Evolutionary conservation across 2,113 vertebrate species (phyloP), one percentile per base, ranked within the genome.

Genomic region (Gavia stellata): DNA sequence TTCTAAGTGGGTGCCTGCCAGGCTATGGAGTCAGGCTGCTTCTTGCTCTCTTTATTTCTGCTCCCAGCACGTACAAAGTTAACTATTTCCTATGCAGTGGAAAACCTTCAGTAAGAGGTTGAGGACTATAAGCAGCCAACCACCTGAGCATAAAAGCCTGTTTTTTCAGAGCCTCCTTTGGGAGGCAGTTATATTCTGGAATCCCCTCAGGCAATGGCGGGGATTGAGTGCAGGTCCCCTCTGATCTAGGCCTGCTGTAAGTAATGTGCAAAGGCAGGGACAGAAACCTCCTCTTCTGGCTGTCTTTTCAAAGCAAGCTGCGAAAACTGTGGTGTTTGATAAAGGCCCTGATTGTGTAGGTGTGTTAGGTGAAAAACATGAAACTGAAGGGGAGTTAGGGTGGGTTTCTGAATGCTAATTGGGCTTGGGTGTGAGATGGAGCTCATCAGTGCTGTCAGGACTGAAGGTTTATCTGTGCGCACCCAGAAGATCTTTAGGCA

Each of bases 371-470:
- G 90, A 93, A 93, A 95, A 89, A 72, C 61, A 81, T 44, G 52
- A 92, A 92, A 75, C 44, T 91, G 84, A 75, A 95, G 52, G 70
- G 66, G 84, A 82, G 47, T 91, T 85, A 40, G 86, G 89, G 95
- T 95, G 80, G 87, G 84, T 93, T 96, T 91, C 62, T 82, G 90
- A 90, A 85, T 96, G 66, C 10, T 95, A 79, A 89, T 72, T 95
- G 47, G 36, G 36, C 36, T 86, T 79, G 86, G 73, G 94, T 0
- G 1, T 95, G 84, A 92, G 77, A 91, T 81, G 45, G 21, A 94
- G 31, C 50, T 87, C 73, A 40, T 81, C 18, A 5, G 26, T 63
- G 42, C 65, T 91, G 87, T 84, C 87, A 94, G 73, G 94, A 91
- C 7, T 71, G 73, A 82, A 63, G 15, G 6, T 58, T 93, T 91